These are phyloP conservation scores for Astyanax mexicanus DNA, from an alignment of 2,797 vertebrate species.

Conservation along the genomic window DNA sequence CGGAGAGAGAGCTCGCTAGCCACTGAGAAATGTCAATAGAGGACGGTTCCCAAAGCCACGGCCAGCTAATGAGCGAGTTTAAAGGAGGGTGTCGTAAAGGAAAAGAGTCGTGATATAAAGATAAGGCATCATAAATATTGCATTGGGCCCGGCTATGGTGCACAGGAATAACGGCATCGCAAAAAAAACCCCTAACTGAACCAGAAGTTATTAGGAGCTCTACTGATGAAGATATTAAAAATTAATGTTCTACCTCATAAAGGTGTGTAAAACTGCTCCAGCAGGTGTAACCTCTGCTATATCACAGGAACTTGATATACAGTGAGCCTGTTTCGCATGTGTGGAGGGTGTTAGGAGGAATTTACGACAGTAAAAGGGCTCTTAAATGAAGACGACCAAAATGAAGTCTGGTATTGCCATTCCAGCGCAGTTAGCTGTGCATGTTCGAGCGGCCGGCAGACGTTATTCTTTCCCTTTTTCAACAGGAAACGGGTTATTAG, in stretches of 20 bases:
- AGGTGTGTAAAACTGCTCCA: constrained; percentile 12
- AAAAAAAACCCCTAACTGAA: constrained; percentile 18
- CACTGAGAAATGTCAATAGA: constrained; percentile 77
- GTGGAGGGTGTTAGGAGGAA: constrained; percentile 24
- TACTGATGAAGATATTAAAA: constrained; percentile 24
- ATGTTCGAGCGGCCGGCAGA: constrained; percentile 58
- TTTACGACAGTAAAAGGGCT: constrained; percentile 48
- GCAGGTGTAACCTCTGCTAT: constrained; percentile 31
- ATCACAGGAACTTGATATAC: constrained; percentile 24
- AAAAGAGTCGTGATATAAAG: constrained; percentile 76
- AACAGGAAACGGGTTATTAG: constrained; percentile 63
- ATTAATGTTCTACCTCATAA: constrained; percentile 43
- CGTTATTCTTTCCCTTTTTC: constrained; percentile 61
- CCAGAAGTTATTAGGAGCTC: constrained; percentile 38
- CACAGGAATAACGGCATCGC: constrained; percentile 38
- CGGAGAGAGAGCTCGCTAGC: constrained; percentile 69
- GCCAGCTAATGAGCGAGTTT: constrained; percentile 71
- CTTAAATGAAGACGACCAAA: constrained; percentile 16
- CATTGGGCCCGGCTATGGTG: constrained; percentile 19
- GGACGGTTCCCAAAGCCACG: constrained; percentile 76
- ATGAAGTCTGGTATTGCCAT: constrained; percentile 61
- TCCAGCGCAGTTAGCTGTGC: constrained; percentile 58
- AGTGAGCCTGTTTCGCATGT: constrained; percentile 36
- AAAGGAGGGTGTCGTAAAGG: constrained; percentile 76
- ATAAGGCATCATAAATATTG: constrained; percentile 79